Conservation (phyloP, 2,888 invertebrate genomes). For the Pseudeuparius sepicola region DNA sequence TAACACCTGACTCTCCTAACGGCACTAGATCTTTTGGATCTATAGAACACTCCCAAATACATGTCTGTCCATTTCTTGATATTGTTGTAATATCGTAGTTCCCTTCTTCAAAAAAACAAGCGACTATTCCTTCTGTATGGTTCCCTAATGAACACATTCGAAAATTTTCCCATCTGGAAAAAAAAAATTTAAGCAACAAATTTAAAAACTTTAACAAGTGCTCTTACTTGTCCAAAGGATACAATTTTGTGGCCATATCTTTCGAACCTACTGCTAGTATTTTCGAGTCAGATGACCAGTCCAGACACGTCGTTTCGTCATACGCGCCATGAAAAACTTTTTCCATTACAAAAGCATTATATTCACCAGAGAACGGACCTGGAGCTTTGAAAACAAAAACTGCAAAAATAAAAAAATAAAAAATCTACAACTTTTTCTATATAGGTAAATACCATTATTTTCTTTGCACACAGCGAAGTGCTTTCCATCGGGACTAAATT, state of each 20-base stretch:
- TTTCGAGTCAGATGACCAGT: slow-evolving; percentile 90
- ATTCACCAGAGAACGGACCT: slow-evolving; percentile 67
- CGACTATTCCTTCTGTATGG: slow-evolving; percentile 76
- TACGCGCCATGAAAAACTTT: slow-evolving; percentile 71
- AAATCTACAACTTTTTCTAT: neutral
- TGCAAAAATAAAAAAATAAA: slow-evolving; percentile 32
- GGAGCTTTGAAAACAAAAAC: slow-evolving; percentile 83
- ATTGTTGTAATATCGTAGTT: slow-evolving; percentile 78
- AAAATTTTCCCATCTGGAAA: slow-evolving; percentile 52
- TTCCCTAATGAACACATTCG: slow-evolving; percentile 68
- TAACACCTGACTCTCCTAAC: slow-evolving; percentile 33
- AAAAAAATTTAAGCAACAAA: neutral
- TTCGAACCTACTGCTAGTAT: slow-evolving; percentile 83
- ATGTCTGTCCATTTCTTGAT: slow-evolving; percentile 74
- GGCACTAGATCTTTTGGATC: slow-evolving; percentile 58
- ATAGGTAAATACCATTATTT: slow-evolving; percentile 52
- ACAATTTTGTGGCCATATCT: slow-evolving; percentile 80
- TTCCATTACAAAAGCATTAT: slow-evolving; percentile 80
- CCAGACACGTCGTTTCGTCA: slow-evolving; percentile 76
- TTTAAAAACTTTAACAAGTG: slow-evolving; percentile 1
- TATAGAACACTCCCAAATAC: slow-evolving; percentile 77
- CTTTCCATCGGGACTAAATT: slow-evolving; percentile 90
- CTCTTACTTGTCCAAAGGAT: slow-evolving; percentile 56
- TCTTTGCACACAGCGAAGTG: slow-evolving; percentile 86
- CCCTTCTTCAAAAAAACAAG: slow-evolving; percentile 78